Conservation (phyloP, 2,888 invertebrate genomes). For the Andrena flavipes region DNA sequence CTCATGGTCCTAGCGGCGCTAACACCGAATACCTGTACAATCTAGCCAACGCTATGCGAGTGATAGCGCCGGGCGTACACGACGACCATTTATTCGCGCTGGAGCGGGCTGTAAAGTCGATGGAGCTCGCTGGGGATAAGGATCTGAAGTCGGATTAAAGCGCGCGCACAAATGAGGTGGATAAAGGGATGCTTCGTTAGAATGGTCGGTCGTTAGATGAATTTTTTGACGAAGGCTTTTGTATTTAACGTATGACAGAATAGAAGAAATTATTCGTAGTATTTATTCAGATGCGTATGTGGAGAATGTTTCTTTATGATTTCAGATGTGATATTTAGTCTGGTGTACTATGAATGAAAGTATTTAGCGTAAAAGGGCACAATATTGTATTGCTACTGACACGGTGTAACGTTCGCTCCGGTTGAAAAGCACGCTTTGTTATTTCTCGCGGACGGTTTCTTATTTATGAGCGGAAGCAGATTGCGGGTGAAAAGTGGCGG, state of each 20-base stretch:
- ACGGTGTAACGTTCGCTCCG: neutral
- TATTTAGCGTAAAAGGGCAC: neutral
- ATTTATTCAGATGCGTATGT: conserved; percentile 1
- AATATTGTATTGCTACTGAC: neutral
- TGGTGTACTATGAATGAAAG: conserved; percentile 1
- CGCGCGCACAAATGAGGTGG: neutral
- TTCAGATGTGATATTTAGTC: neutral
- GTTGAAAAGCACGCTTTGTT: neutral
- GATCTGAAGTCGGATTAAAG: conserved; percentile 25
- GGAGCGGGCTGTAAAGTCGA: conserved; percentile 87
- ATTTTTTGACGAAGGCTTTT: conserved; percentile 22
- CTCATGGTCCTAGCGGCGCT: conserved; percentile 93
- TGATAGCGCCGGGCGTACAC: conserved; percentile 89
- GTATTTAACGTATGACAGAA: neutral
- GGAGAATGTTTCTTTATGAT: neutral
- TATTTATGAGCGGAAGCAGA: neutral
- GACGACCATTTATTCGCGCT: conserved; percentile 92
- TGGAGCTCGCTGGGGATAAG: conserved; percentile 71
- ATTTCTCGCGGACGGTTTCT: neutral
- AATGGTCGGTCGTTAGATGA: neutral
- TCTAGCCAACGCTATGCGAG: conserved; percentile 91
- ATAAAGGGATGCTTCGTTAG: neutral
- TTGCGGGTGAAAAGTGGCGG: too few species aligned
- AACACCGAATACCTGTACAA: conserved; percentile 97
- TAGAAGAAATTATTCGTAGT: conserved; percentile 16